These are phyloP conservation scores for Stenichneumon culpator DNA, from an alignment of 2,888 invertebrate genomes.

Conservation along the genomic window DNA sequence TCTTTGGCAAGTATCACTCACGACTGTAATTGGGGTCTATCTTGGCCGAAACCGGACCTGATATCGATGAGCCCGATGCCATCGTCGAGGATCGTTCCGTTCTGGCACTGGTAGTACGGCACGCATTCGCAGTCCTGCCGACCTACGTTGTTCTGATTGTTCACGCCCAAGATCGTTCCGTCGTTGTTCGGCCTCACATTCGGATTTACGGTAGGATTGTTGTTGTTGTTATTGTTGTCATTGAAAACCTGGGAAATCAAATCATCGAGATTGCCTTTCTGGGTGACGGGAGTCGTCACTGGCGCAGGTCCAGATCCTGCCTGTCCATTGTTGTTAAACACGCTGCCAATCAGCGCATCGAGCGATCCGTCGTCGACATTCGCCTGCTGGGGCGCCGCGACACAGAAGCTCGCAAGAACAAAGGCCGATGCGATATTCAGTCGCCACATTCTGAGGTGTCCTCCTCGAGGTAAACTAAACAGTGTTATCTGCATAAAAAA, in stretches of 20 bases:
- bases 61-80: slow-evolving; percentile 92
- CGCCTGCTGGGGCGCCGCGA: slow-evolving; percentile 69
- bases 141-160: slow-evolving; percentile 39
- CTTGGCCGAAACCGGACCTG: slow-evolving; percentile 85
- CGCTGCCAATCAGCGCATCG: slow-evolving; percentile 66
- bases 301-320: not conserved
- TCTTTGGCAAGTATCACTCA: slow-evolving; percentile 73
- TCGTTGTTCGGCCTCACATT: not conserved
- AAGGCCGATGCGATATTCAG: slow-evolving; percentile 97
- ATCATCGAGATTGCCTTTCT: slow-evolving; percentile 36
- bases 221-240: slow-evolving; percentile 6
- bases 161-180: slow-evolving; percentile 49
- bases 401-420: slow-evolving; percentile 84
- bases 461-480: slow-evolving; percentile 6
- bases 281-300: not conserved
- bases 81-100: slow-evolving; percentile 88
- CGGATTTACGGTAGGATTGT: slow-evolving; percentile 14
- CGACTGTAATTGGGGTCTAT: slow-evolving; percentile 38
- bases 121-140: slow-evolving; percentile 89
- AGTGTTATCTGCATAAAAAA: slow-evolving; percentile 10
- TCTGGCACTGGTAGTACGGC: slow-evolving; percentile 91
- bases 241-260: slow-evolving; percentile 49
- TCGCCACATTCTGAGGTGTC: slow-evolving; percentile 50
- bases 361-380: slow-evolving; percentile 45
- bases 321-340: slow-evolving; percentile 52